Percentiles rank a stretch among this genome's conserved stretches.
These are phyloP conservation scores for Cephalopholis sonnerati DNA, from an alignment of 2,113 vertebrate genomes.

Conservation along the genomic window DNA sequence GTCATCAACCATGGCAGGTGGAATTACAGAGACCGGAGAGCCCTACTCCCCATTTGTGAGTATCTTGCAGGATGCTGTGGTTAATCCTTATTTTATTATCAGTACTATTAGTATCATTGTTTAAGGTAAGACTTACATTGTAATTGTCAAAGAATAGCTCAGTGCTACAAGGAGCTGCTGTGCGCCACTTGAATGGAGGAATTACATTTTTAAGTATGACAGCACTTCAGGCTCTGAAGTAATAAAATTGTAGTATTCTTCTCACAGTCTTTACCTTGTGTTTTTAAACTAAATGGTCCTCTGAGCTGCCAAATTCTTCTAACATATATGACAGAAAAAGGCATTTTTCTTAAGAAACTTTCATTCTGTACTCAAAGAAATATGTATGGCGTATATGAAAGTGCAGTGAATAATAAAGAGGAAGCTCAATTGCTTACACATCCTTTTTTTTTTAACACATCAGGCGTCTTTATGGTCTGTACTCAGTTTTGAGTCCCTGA, in stretches of 20 bases:
- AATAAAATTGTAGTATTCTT: not conserved
- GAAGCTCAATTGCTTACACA: conserved; percentile 51
- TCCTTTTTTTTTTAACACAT: not conserved
- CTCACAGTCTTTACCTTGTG: not conserved
- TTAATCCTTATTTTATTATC: not conserved
- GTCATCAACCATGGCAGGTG: conserved; percentile 88
- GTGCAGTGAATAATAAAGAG: conserved; percentile 37
- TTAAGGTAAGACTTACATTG: not conserved
- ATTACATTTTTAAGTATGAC: not conserved
- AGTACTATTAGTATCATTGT: not conserved
- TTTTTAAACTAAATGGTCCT: too few relatives aligned
- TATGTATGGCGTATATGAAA: not conserved
- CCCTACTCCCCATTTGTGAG: conserved; percentile 97
- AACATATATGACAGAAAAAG: not conserved
- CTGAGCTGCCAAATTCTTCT: not conserved
- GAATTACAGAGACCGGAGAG: conserved; percentile 95
- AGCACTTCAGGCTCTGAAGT: not conserved
- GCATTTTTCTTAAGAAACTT: not conserved
- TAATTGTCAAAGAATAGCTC: too few relatives aligned
- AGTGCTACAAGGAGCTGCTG: not conserved
- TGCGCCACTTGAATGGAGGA: not conserved
- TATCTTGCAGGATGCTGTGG: conserved; percentile 46
- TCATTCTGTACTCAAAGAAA: not conserved
- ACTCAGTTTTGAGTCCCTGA: not conserved
- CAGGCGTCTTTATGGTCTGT: conserved; percentile 1